Evolutionary conservation across 30 jellyfish, hydroid and myxozoan species (phyloP).

Genomic region (Pseudorhiza aurosa): DNA sequence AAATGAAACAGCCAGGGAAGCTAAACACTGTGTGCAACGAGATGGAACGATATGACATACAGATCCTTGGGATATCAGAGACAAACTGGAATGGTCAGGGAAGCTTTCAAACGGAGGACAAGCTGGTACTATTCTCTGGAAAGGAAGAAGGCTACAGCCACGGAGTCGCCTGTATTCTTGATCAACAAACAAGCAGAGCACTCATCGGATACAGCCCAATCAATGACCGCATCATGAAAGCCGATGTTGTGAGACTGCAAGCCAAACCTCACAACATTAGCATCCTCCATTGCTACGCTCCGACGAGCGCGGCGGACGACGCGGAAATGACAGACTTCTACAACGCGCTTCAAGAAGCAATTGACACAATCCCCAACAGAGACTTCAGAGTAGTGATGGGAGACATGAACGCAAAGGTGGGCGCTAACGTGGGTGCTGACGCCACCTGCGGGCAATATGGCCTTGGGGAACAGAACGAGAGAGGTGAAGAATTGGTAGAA

Average conservation of each 20-base stretch:
- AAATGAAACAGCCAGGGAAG: conserved; percentile 41
- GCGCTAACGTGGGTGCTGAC: background rate
- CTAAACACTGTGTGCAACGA: conserved; percentile 18
- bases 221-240: background rate
- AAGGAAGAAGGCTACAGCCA: background rate
- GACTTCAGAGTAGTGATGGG: conserved; percentile 30
- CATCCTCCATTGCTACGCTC: background rate
- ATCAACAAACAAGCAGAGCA: background rate
- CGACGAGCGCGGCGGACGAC: conserved; percentile 19
- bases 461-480: conserved; percentile 33
- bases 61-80: conserved; percentile 19
- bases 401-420: conserved; percentile 40
- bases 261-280: conserved; percentile 5
- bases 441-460: conserved; percentile 18
- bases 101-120: background rate
- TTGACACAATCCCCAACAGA: conserved; percentile 32
- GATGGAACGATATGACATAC: conserved; percentile 14
- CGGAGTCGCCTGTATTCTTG: background rate
- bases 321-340: conserved; percentile 23
- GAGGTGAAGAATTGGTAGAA: conserved; percentile 28
- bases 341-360: conserved; percentile 26
- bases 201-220: background rate
- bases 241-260: conserved; percentile 3
- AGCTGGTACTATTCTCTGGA: conserved; percentile 2
- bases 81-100: conserved; percentile 38